These are phyloP conservation scores for Pyrgilauda ruficollis DNA, from an alignment of 2,113 vertebrate species.

Conservation along the genomic window DNA sequence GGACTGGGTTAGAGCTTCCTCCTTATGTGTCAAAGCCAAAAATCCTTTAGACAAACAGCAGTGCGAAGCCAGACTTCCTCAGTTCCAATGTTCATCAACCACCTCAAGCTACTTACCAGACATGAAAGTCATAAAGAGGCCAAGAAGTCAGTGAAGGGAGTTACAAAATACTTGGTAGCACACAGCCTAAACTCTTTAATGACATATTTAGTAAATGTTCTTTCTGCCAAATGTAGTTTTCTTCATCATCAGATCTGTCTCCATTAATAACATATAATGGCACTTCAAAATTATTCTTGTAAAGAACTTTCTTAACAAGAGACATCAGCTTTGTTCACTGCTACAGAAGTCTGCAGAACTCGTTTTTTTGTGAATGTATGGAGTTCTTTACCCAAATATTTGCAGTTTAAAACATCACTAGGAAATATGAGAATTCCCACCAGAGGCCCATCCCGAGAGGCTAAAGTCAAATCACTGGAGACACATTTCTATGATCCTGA, in stretches of 20 bases:
- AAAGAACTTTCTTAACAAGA: conserved; percentile 6
- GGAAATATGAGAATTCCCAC: not conserved
- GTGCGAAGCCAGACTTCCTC: conserved; percentile 24
- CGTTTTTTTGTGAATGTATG: not conserved
- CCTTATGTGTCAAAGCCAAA: conserved; percentile 33
- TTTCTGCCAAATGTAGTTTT: conserved; percentile 45
- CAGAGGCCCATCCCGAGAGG: not conserved
- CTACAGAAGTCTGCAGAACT: not conserved
- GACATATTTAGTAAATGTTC: conserved; percentile 39
- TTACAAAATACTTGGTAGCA: conserved; percentile 49
- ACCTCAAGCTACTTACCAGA: conserved; percentile 41
- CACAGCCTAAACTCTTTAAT: conserved; percentile 34
- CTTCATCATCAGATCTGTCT: conserved; percentile 49
- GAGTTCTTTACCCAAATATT: conserved; percentile 15
- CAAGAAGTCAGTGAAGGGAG: conserved; percentile 24
- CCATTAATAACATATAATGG: not conserved
- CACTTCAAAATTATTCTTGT: conserved; percentile 16
- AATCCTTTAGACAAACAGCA: conserved; percentile 21
- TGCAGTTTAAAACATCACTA: not conserved
- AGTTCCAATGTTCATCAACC: conserved; percentile 8
- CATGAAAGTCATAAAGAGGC: conserved; percentile 39
- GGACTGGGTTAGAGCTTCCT: not conserved
- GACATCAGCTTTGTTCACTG: not conserved
- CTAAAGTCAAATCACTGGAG: not conserved
- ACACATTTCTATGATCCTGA: not conserved